Percentiles rank a stretch among this genome's conserved stretches.
These are phyloP conservation scores for Drosophila pallidifrons DNA, from an alignment of 1,140 invertebrate genomes.

Conservation along the genomic window DNA sequence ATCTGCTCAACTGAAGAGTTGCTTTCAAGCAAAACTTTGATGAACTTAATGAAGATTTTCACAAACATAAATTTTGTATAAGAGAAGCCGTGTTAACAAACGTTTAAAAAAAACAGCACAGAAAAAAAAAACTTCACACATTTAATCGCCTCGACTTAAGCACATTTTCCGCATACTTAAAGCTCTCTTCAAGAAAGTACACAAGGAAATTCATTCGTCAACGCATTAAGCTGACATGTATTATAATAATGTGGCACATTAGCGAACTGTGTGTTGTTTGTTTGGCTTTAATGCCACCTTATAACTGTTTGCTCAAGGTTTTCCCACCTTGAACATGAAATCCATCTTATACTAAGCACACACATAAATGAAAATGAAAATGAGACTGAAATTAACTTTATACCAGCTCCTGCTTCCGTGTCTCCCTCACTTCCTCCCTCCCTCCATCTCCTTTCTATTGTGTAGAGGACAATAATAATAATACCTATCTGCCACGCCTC, in stretches of 20 bases:
- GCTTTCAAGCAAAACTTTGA: too few species aligned
- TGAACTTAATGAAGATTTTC: too few species aligned
- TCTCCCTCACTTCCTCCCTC: too few species aligned
- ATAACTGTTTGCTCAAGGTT: slow-evolving; percentile 23
- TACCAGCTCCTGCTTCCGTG: not conserved
- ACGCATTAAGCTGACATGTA: not conserved
- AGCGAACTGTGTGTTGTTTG: slow-evolving; percentile 27
- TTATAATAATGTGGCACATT: slow-evolving; percentile 39
- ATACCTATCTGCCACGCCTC: slow-evolving; percentile 26
- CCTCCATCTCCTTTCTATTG: not conserved
- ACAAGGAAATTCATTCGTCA: slow-evolving; percentile 35
- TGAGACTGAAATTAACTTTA: slow-evolving; percentile 70
- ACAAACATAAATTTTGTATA: not conserved
- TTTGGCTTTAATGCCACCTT: slow-evolving; percentile 22
- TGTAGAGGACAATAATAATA: slow-evolving; percentile 19
- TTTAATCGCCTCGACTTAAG: slow-evolving; percentile 3
- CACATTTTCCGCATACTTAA: not conserved
- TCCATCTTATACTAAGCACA: slow-evolving; percentile 60
- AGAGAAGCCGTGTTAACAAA: not conserved
- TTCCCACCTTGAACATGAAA: slow-evolving; percentile 49
- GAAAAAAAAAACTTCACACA: not conserved
- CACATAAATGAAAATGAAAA: slow-evolving; percentile 55
- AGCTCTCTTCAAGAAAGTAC: not conserved
- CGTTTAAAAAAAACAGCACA: not conserved
- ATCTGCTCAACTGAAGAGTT: too few species aligned